Conservation (phyloP, 2,797 vertebrate species). For the Pangasius mekongensis region DNA sequence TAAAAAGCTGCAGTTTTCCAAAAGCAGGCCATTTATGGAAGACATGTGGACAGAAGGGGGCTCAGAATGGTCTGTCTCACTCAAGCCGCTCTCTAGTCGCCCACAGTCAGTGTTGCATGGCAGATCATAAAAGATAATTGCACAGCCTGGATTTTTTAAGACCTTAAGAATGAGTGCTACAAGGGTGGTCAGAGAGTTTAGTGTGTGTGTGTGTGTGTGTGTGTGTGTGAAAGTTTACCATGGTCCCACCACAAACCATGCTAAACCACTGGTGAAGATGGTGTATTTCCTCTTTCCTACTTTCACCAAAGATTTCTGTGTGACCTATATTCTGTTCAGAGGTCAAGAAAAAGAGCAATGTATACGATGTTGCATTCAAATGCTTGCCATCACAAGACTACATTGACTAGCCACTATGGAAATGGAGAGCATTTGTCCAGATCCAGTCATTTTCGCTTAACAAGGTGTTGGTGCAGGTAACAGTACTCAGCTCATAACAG, state of each 20-base stretch:
- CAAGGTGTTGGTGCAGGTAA: conserved; percentile 77
- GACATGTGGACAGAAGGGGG: conserved; percentile 46
- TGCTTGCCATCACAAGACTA: not conserved
- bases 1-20: conserved; percentile 42
- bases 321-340: not conserved
- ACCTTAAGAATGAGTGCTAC: conserved; percentile 64
- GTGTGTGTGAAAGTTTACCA: conserved; percentile 42
- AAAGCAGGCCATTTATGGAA: conserved; percentile 40
- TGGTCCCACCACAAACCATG: not conserved
- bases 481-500: conserved; percentile 73
- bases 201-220: conserved; percentile 43
- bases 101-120: conserved; percentile 75
- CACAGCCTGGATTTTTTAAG: conserved; percentile 79
- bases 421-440: conserved; percentile 8
- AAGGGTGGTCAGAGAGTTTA: conserved; percentile 51
- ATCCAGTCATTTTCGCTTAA: conserved; percentile 69
- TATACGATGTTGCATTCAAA: not conserved
- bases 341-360: not conserved
- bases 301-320: not conserved
- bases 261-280: not conserved
- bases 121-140: conserved; percentile 86
- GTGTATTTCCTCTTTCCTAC: not conserved
- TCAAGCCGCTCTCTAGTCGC: conserved; percentile 58
- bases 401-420: not conserved
- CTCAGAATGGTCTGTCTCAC: conserved; percentile 56